Evolutionary conservation across 1,140 invertebrate species (phyloP).

Genomic region (Magallana gigas): DNA sequence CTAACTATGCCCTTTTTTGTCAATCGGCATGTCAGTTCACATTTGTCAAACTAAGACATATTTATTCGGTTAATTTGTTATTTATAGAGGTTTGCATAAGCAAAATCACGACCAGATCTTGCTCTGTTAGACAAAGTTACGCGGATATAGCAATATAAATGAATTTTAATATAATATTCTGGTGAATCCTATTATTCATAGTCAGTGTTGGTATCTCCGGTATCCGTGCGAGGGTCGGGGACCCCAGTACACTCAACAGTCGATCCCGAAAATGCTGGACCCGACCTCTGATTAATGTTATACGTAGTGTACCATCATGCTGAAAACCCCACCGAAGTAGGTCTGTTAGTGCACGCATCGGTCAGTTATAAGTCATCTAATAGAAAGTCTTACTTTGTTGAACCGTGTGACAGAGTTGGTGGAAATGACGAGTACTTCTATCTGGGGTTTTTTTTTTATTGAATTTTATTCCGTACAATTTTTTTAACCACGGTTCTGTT

Average conservation of each 20-base stretch:
- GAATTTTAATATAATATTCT: slow-evolving; percentile 6
- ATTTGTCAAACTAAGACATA: slow-evolving; percentile 1
- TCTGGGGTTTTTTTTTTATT: no score
- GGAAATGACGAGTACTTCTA: no score
- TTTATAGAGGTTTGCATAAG: neutral
- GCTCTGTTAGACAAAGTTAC: neutral
- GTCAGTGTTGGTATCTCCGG: slow-evolving; percentile 1
- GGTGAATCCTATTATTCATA: slow-evolving; percentile 4
- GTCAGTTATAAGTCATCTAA: no score
- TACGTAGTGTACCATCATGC: no score
- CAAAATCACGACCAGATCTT: slow-evolving; percentile 14
- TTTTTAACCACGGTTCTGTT: no score
- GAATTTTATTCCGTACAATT: no score
- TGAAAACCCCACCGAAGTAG: no score
- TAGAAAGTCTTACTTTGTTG: no score
- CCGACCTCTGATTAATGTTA: no score
- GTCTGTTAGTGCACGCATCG: no score
- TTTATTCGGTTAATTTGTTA: slow-evolving; percentile 24
- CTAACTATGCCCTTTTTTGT: slow-evolving; percentile 12
- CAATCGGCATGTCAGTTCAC: slow-evolving; percentile 10
- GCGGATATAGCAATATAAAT: neutral
- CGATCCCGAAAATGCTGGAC: no score
- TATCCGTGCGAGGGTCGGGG: neutral
- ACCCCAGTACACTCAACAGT: neutral
- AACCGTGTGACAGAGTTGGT: no score